Conservation (phyloP, 2,113 vertebrate species). For the Ptychochromis oligacanthus region DNA sequence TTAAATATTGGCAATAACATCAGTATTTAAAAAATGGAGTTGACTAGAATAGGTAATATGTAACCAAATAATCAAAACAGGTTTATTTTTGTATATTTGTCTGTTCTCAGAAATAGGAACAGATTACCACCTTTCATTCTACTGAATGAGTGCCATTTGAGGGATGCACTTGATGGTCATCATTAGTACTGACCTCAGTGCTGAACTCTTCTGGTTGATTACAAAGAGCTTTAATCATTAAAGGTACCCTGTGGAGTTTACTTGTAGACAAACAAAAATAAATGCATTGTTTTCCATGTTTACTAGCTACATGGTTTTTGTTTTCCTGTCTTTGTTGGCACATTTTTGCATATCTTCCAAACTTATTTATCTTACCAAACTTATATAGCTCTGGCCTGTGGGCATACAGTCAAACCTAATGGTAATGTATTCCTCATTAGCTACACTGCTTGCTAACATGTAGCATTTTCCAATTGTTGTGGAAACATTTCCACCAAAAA, state of each 20-base stretch:
- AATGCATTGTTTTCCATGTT: too few relatives aligned
- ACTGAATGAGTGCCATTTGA: background rate
- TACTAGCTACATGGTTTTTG: background rate
- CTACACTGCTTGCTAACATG: background rate
- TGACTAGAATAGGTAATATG: background rate
- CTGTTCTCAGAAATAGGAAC: background rate
- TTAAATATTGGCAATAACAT: background rate
- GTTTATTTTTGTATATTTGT: background rate
- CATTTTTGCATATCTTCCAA: background rate
- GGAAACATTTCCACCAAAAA: background rate
- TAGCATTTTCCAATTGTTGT: background rate
- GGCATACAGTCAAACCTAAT: background rate
- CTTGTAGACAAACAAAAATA: too few relatives aligned
- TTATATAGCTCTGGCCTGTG: background rate
- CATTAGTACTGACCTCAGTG: background rate
- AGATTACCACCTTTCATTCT: background rate
- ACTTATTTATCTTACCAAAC: too few relatives aligned
- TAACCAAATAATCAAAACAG: background rate
- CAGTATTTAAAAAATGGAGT: background rate
- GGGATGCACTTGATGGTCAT: background rate
- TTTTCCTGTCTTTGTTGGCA: background rate
- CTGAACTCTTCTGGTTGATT: background rate
- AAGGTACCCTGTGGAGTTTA: background rate
- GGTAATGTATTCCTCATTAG: background rate
- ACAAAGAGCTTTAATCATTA: background rate